Conservation (phyloP, 2,113 vertebrate genomes). For the Andinoacara biseriatus region DNA sequence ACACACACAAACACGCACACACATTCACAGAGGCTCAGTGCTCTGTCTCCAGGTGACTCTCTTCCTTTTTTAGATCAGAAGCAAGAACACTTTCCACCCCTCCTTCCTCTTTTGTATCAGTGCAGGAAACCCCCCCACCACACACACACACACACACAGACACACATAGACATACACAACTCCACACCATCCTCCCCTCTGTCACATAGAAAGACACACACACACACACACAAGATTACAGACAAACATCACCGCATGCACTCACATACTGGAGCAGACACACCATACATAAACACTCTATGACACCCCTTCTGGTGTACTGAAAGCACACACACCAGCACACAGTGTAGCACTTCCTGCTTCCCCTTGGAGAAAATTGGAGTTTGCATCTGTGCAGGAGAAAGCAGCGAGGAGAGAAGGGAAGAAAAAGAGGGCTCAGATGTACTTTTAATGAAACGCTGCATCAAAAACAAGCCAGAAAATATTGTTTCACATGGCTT, state of each 20-base stretch:
- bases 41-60: conserved; percentile 67
- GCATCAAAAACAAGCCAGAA: conserved; percentile 36
- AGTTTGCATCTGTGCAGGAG: conserved; percentile 35
- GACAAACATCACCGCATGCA: conserved; percentile 33
- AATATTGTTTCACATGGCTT: conserved; percentile 22
- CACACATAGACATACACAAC: neutral
- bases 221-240: neutral
- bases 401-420: conserved; percentile 2
- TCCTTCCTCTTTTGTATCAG: conserved; percentile 50
- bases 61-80: conserved; percentile 67
- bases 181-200: neutral
- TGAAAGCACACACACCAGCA: conserved; percentile 28
- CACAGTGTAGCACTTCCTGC: conserved; percentile 29
- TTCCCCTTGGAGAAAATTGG: conserved; percentile 37
- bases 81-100: conserved; percentile 33
- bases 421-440: neutral
- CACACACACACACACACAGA: conserved; percentile 17
- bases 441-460: conserved; percentile 30
- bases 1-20: conserved; percentile 9
- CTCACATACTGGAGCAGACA: conserved; percentile 34
- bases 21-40: conserved; percentile 28
- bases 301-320: conserved; percentile 21
- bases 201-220: neutral
- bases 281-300: conserved; percentile 12
- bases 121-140: conserved; percentile 22